Conservation (phyloP, 2,888 invertebrate species). For the Argyresthia albistria region DNA sequence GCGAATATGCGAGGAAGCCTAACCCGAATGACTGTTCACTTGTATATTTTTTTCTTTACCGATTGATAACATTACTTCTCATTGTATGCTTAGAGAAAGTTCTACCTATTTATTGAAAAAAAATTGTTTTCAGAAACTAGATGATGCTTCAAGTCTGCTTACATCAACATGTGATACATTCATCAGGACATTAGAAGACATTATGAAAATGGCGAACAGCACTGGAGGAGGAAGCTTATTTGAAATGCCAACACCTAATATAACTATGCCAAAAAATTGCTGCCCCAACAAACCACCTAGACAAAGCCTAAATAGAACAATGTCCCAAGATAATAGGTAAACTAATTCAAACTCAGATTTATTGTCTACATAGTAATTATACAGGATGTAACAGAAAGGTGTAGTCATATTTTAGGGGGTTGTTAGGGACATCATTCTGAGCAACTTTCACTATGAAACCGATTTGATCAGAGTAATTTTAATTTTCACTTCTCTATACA, state of each 20-base stretch:
- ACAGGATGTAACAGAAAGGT: too few species aligned
- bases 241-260: conserved; percentile 47
- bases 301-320: conserved; percentile 42
- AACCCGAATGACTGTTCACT: too few species aligned
- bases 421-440: too few species aligned
- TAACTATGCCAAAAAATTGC: conserved; percentile 19
- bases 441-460: too few species aligned
- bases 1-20: too few species aligned
- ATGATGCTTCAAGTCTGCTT: conserved; percentile 81
- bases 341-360: conserved; percentile 9
- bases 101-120: background rate
- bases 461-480: too few species aligned
- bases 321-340: conserved; percentile 66
- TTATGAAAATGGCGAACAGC: conserved; percentile 75
- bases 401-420: too few species aligned
- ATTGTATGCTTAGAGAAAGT: too few species aligned
- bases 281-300: conserved; percentile 28
- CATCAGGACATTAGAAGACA: conserved; percentile 85
- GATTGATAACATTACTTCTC: too few species aligned
- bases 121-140: conserved; percentile 71
- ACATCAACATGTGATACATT: conserved; percentile 88
- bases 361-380: conserved; percentile 18
- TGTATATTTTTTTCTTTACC: too few species aligned
- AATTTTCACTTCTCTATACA: too few species aligned
- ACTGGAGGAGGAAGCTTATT: conserved; percentile 28